phyloP scores from a whole-genome alignment of 2,113 vertebrate genomes.

The Oxyruncus cristatus region DNA sequence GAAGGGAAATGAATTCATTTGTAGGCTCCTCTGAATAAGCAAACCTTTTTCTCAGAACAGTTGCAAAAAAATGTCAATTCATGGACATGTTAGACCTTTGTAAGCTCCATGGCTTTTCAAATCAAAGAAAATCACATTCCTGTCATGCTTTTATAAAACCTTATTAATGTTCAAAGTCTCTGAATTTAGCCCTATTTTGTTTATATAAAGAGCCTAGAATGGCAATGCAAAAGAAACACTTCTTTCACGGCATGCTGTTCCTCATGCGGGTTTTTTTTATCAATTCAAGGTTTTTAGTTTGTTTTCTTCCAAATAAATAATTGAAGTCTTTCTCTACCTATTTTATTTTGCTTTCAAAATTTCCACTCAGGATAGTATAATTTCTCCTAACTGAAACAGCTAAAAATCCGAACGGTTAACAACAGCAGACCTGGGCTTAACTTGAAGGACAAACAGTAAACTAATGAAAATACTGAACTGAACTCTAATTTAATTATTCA shows the following conservation, averaged over 20 bases:
- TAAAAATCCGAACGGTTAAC: neutral
- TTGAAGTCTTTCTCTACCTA: neutral
- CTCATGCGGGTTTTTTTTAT: fast-evolving
- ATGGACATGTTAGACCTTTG: neutral
- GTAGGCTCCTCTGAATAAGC: neutral
- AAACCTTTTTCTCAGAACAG: neutral
- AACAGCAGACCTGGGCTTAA: neutral
- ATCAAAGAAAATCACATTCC: neutral
- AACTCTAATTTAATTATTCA: neutral
- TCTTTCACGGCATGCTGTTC: neutral
- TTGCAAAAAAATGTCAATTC: neutral
- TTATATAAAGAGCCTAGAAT: neutral
- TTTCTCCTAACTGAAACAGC: neutral
- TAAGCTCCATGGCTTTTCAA: neutral
- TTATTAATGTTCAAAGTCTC: neutral
- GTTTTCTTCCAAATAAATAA: neutral
- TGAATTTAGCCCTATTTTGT: neutral
- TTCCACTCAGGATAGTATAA: neutral
- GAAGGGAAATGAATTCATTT: neutral
- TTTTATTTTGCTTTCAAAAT: neutral
- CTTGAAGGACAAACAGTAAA: neutral
- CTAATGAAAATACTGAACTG: neutral
- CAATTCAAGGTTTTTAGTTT: neutral
- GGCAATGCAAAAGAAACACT: neutral
- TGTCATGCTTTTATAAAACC: neutral